phyloP scores from a whole-genome alignment of 2,888 invertebrate species.

The Patella ulyssiponensis region DNA sequence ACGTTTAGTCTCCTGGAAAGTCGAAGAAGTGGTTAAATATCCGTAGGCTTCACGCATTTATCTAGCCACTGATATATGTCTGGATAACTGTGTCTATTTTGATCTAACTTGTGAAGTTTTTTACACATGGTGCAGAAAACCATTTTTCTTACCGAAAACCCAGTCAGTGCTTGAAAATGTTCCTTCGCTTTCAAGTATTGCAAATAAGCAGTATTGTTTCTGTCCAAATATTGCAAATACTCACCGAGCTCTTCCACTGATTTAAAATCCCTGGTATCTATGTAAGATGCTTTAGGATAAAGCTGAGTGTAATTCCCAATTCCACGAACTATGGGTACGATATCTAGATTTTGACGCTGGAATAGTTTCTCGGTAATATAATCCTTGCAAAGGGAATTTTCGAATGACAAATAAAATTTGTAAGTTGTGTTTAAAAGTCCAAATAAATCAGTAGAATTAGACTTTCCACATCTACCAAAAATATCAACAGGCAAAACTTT shows the following conservation, averaged over 20 bases:
- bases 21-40: too few relatives aligned
- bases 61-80: constrained; percentile 17
- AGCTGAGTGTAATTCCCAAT: constrained; percentile 56
- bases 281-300: constrained; percentile 62
- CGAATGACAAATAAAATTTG: constrained; percentile 62
- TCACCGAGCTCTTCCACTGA: constrained; percentile 41
- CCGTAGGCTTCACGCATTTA: too few relatives aligned
- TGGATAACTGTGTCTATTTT: constrained; percentile 23
- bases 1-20: too few relatives aligned
- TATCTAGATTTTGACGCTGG: constrained; percentile 44
- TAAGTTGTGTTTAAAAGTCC: constrained; percentile 41
- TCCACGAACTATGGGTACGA: constrained; percentile 64
- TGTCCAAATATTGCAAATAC: constrained; percentile 20
- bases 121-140: constrained; percentile 31
- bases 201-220: constrained; percentile 28
- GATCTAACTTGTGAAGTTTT: constrained; percentile 32
- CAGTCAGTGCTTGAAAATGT: constrained; percentile 10
- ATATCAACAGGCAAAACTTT: constrained; percentile 41
- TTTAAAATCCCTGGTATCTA: constrained; percentile 61
- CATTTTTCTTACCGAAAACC: constrained; percentile 9
- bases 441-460: not conserved
- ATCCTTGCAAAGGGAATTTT: constrained; percentile 64
- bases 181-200: constrained; percentile 30
- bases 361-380: constrained; percentile 66
- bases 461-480: constrained; percentile 42